Percentiles rank a stretch among this genome's conserved stretches.
phyloP scores from a whole-genome alignment of 2,888 invertebrate genomes.

The Erebia palarica region DNA sequence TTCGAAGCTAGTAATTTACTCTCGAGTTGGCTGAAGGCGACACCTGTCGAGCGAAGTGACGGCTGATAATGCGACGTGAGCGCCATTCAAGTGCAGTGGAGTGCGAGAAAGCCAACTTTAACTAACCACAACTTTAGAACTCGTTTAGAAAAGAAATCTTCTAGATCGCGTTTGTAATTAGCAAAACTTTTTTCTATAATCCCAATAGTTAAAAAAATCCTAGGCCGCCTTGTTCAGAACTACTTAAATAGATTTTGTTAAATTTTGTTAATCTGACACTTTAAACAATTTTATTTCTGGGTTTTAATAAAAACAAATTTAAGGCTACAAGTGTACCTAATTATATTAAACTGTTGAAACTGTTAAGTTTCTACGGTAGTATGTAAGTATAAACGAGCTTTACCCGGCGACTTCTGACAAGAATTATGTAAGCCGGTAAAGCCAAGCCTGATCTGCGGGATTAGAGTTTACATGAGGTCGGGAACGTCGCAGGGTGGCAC shows the following conservation, averaged over 20 bases:
- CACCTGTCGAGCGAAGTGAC: constrained; percentile 80
- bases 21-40: constrained; percentile 81
- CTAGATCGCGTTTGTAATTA: constrained; percentile 10
- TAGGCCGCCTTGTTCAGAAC: too few species aligned
- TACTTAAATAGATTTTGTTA: too few species aligned
- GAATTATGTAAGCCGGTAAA: constrained; percentile 75
- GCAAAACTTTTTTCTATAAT: neutral
- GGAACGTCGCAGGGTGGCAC: constrained; percentile 51
- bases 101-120: constrained; percentile 58
- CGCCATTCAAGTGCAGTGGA: constrained; percentile 72
- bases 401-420: constrained; percentile 66
- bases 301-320: too few species aligned
- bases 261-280: too few species aligned
- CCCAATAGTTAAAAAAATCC: neutral
- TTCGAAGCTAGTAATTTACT: constrained; percentile 80
- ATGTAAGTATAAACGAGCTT: constrained; percentile 53
- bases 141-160: constrained; percentile 36
- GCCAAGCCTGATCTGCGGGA: constrained; percentile 77
- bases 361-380: neutral
- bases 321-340: too few species aligned
- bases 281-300: too few species aligned
- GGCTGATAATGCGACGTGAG: constrained; percentile 78
- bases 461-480: constrained; percentile 76
- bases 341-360: neutral
- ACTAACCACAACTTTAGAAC: constrained; percentile 46